Conservation (phyloP, 2,113 vertebrate species). For the Malurus melanocephalus region DNA sequence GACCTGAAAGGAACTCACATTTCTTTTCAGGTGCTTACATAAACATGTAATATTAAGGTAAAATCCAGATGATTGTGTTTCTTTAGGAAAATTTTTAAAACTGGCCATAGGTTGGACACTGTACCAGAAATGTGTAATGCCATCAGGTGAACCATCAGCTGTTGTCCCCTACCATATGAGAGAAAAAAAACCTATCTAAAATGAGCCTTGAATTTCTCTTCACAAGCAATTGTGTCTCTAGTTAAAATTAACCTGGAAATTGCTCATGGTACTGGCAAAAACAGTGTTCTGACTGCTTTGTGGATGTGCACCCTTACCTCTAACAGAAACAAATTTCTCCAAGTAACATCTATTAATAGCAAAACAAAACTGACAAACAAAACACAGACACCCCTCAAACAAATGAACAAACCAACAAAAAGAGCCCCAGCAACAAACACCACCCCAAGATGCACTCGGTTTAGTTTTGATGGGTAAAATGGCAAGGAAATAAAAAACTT, state of each 20-base stretch:
- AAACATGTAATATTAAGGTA: not conserved
- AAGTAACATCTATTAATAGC: not conserved
- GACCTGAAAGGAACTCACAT: not conserved
- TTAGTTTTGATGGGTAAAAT: not conserved
- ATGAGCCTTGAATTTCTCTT: not conserved
- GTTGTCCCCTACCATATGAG: not conserved
- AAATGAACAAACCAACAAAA: not conserved
- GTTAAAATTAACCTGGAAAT: not conserved
- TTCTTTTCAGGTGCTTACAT: not conserved
- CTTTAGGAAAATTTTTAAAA: not conserved
- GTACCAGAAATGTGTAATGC: not conserved
- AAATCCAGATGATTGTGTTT: not conserved
- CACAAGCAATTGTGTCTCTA: rapidly evolving
- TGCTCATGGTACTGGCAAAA: not conserved
- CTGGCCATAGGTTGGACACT: not conserved
- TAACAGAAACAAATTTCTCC: not conserved
- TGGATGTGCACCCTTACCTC: not conserved
- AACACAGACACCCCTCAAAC: not conserved
- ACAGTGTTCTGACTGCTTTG: not conserved
- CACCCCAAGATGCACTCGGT: not conserved
- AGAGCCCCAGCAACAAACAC: not conserved
- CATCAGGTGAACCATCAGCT: not conserved
- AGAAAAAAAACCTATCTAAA: not conserved
- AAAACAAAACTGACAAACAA: not conserved
- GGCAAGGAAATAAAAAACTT: not conserved